Base-by-base conservation (phyloP, 2,113 vertebrate species). In the Phalacrocorax brasilianus region DNA sequence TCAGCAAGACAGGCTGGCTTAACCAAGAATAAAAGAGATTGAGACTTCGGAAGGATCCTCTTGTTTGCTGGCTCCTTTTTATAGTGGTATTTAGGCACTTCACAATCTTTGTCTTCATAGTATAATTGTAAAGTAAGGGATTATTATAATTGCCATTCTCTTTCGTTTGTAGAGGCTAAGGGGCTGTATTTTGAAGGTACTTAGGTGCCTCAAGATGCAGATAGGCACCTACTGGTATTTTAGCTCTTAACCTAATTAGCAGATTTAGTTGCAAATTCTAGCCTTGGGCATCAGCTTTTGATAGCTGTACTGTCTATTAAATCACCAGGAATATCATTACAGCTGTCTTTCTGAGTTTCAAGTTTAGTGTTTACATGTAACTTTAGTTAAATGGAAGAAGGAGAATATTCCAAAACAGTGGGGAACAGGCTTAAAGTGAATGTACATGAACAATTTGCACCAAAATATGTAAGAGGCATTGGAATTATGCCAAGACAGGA, bases 261-360 rank as follows among this genome's bases (percentile, higher is more conserved):
- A 93, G 70, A 91, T 95, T 95, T 93, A 96, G 61, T 82, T 95
- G 81, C 81, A 94, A 91, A 96, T 82, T 91, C 66, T 93, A 93
- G 81, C 85, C 77, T 95, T 89, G 71, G 74, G 87, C 91, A 93
- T 88, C 62, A 85, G 71, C 58, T 32, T 94, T 94, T 89, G 81
- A 94, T 70, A 91, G 87, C 62, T 95, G 44, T 91, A 35, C 58
- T 91, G 42, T 65, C 61, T 75, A 45, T 40, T 85, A 80, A 76
- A 94, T 88, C 81, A 91, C 63, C 27, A 85, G 70, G 49, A 94
- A 61, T 72, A 78, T 44, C 65, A 76, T 68, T 93, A 68, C 11
- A 52, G 79, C 53, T 76, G 82, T 70, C 85, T 79, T 85, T 50
- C 32, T 10, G n/a, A 89, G 33, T 61, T 93, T 50, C 5, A 2